Evolutionary conservation across 2,797 vertebrate genomes (phyloP).

Genomic region (Leptoclinus maculatus): DNA sequence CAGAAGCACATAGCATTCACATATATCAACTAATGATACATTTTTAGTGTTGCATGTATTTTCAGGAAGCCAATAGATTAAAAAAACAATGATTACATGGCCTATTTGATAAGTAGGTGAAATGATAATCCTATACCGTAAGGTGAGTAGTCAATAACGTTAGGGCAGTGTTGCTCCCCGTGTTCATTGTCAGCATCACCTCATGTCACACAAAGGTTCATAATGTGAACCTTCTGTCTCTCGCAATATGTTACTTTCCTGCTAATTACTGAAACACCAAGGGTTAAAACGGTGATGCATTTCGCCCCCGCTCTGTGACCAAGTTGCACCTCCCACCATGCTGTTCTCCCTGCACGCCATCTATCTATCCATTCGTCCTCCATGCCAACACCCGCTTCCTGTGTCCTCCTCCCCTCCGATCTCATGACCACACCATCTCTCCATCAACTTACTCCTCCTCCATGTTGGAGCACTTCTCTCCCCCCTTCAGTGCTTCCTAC

Average conservation of each 20-base stretch:
- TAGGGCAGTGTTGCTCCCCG: background rate
- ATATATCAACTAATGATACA: background rate
- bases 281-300: conserved; percentile 67
- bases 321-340: conserved; percentile 79
- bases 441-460: conserved; percentile 62
- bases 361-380: conserved; percentile 66
- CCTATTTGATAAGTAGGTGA: conserved; percentile 3
- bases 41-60: background rate
- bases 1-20: background rate
- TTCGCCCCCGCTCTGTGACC: conserved; percentile 62
- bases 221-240: conserved; percentile 54
- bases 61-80: background rate
- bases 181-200: conserved; percentile 18
- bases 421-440: conserved; percentile 61
- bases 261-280: conserved; percentile 58
- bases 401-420: conserved; percentile 57
- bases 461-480: conserved; percentile 13
- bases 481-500: conserved; percentile 11
- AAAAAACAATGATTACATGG: background rate
- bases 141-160: background rate
- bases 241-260: conserved; percentile 54
- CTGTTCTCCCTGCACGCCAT: conserved; percentile 74
- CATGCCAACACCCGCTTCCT: conserved; percentile 62
- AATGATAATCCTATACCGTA: background rate
- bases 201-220: conserved; percentile 30